Evolutionary conservation across 2,888 invertebrate genomes (phyloP).

Genomic region (Patella pellucida): DNA sequence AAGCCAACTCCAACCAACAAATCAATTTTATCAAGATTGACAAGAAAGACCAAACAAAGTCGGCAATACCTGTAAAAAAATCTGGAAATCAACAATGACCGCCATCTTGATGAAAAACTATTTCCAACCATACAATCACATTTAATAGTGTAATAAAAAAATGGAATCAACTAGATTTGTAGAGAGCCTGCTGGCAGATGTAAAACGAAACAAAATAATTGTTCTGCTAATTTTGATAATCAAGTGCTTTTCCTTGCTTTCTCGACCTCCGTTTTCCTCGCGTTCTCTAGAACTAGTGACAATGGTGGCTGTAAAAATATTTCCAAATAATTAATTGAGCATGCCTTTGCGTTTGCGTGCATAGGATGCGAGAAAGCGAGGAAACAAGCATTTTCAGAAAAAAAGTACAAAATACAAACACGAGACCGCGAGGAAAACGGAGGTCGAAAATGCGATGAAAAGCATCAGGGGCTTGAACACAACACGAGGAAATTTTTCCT

Average conservation of each 20-base stretch:
- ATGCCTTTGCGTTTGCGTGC: too few species aligned
- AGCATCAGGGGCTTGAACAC: slow-evolving; percentile 12
- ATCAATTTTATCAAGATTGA: too few species aligned
- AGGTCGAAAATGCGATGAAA: slow-evolving; percentile 1
- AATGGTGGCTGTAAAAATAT: too few species aligned
- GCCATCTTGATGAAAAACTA: background rate
- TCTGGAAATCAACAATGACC: background rate
- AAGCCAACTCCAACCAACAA: too few species aligned
- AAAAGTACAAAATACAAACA: too few species aligned
- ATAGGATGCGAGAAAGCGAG: too few species aligned
- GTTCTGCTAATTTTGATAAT: too few species aligned
- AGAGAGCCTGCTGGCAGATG: background rate
- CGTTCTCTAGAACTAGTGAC: slow-evolving; percentile 8
- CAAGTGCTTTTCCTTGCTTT: slow-evolving; percentile 1
- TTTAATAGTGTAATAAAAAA: background rate
- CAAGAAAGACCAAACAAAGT: background rate
- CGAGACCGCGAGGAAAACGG: slow-evolving; percentile 20
- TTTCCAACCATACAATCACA: background rate
- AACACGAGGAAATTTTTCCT: background rate
- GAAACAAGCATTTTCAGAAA: too few species aligned
- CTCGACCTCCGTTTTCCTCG: slow-evolving; percentile 13
- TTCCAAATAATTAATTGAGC: too few species aligned
- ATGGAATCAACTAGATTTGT: background rate
- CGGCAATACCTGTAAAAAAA: background rate
- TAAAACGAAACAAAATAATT: too few species aligned